Evolutionary conservation across 2,797 vertebrate species (phyloP).

Genomic region (Labroides dimidiatus): DNA sequence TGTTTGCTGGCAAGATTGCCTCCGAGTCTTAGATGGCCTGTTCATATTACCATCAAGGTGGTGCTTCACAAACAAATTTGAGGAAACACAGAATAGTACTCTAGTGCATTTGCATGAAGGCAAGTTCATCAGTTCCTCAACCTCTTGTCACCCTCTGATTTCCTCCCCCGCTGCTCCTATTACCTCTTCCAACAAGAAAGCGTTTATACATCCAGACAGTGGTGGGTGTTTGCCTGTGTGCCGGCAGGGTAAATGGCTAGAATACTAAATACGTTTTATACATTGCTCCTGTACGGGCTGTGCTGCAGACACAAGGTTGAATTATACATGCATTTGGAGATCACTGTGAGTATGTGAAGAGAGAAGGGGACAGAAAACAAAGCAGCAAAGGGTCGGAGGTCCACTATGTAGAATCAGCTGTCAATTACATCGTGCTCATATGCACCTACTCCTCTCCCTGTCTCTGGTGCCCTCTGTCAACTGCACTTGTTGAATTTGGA

Average conservation of each 20-base stretch:
- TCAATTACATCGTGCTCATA: slow-evolving; percentile 50
- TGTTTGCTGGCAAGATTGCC: slow-evolving; percentile 64
- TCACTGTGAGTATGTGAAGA: slow-evolving; percentile 28
- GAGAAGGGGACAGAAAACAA: slow-evolving; percentile 40
- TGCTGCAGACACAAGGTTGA: slow-evolving; percentile 41
- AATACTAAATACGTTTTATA: slow-evolving; percentile 66
- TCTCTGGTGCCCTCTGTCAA: slow-evolving; percentile 53
- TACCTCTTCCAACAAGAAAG: slow-evolving; percentile 56
- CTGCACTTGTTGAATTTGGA: slow-evolving; percentile 69
- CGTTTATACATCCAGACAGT: slow-evolving; percentile 61
- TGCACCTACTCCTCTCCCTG: slow-evolving; percentile 28
- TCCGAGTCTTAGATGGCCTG: slow-evolving; percentile 48
- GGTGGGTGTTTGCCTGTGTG: slow-evolving; percentile 55
- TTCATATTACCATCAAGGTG: slow-evolving; percentile 57
- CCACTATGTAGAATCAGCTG: slow-evolving; percentile 51
- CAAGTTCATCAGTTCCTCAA: slow-evolving; percentile 62
- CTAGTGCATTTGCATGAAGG: slow-evolving; percentile 60
- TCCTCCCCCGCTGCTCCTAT: slow-evolving; percentile 56
- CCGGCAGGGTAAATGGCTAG: slow-evolving; percentile 32
- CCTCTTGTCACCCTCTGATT: slow-evolving; percentile 60
- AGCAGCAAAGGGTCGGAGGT: slow-evolving; percentile 42
- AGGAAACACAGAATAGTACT: slow-evolving; percentile 28
- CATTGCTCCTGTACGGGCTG: slow-evolving; percentile 39
- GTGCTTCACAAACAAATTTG: slow-evolving; percentile 38
- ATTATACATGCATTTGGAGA: slow-evolving; percentile 67